These are phyloP conservation scores for Eupithecia subfuscata DNA, from an alignment of 2,888 invertebrate species.

Conservation along the genomic window DNA sequence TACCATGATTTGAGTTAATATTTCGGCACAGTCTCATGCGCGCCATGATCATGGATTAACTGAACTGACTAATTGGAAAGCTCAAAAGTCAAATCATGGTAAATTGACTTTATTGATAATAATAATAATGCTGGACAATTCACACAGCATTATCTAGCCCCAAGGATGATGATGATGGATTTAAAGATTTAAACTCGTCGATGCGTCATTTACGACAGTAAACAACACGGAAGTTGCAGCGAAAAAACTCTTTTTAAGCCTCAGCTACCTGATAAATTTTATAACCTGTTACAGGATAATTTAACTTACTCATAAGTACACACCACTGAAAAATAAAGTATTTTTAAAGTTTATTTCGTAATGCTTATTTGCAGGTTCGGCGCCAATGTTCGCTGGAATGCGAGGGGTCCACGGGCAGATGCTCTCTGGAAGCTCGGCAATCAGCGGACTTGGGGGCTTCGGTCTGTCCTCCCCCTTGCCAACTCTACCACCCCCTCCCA, in stretches of 20 bases:
- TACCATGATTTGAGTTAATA: too few relatives aligned
- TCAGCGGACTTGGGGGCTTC: constrained; percentile 69
- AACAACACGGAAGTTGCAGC: not conserved
- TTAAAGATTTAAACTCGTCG: not conserved
- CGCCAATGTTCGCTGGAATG: constrained; percentile 75
- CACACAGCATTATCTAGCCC: too few relatives aligned
- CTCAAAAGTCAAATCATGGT: too few relatives aligned
- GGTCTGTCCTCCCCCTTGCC: constrained; percentile 72
- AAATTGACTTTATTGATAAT: too few relatives aligned
- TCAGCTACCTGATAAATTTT: not conserved
- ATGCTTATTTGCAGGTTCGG: constrained; percentile 58
- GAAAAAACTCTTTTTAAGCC: not conserved
- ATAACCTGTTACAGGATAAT: not conserved
- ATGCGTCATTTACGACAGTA: not conserved
- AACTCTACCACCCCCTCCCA: constrained; percentile 82
- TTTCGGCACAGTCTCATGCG: too few relatives aligned
- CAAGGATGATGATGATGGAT: too few relatives aligned
- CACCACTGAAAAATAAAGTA: not conserved
- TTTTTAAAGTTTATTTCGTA: not conserved
- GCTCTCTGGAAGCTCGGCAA: constrained; percentile 67
- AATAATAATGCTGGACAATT: too few relatives aligned
- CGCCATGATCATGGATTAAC: too few relatives aligned
- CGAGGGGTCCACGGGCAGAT: constrained; percentile 76
- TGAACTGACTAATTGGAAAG: too few relatives aligned
- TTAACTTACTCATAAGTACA: not conserved